Conservation (phyloP, 92 coral and sea anemone species). For the Phenganax marumi region DNA sequence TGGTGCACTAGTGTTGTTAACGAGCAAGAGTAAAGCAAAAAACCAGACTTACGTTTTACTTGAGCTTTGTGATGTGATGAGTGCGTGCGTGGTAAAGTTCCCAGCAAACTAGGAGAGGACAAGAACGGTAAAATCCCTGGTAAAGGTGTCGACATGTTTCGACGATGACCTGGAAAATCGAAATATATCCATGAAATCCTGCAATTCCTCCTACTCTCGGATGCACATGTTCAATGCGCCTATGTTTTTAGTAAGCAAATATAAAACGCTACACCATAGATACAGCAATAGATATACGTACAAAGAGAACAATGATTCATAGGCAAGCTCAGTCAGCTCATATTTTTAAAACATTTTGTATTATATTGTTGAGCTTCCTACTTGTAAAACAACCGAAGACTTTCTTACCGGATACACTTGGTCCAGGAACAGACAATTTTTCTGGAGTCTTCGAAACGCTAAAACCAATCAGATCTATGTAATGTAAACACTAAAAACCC, state of each 20-base stretch:
- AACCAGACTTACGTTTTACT: background rate
- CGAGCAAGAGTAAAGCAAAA: background rate
- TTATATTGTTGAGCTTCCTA: background rate
- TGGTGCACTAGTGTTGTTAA: background rate
- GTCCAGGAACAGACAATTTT: background rate
- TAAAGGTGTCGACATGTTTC: constrained; percentile 38
- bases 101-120: constrained; percentile 34
- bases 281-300: too few relatives aligned
- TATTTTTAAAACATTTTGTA: too few relatives aligned
- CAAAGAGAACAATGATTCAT: too few relatives aligned
- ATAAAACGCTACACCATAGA: too few relatives aligned
- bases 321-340: too few relatives aligned
- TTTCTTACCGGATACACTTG: constrained; percentile 18
- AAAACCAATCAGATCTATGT: background rate
- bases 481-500: background rate
- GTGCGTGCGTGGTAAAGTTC: constrained; percentile 6
- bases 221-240: too few relatives aligned
- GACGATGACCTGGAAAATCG: constrained; percentile 37
- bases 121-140: constrained; percentile 36
- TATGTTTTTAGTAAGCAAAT: too few relatives aligned
- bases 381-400: background rate
- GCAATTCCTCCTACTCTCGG: too few relatives aligned
- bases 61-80: background rate
- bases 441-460: constrained; percentile 10
- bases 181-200: background rate